phyloP scores from a whole-genome alignment of 2,113 vertebrate species.

The Engystomops pustulosus region DNA sequence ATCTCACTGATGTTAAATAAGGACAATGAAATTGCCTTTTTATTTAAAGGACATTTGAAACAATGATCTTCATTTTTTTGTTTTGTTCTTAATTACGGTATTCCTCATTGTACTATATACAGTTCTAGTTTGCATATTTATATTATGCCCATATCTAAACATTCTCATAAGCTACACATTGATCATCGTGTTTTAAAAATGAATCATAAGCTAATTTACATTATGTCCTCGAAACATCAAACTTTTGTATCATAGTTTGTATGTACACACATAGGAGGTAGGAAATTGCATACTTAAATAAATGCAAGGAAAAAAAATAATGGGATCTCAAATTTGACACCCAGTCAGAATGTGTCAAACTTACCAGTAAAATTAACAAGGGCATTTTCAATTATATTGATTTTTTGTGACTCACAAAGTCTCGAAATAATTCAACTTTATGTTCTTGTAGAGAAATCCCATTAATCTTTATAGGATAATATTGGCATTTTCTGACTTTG shows the following conservation, averaged over 20 bases:
- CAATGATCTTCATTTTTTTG: background rate
- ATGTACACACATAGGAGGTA: background rate
- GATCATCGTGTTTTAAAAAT: background rate
- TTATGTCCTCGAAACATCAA: too few species aligned
- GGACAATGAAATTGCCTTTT: background rate
- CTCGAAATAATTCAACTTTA: slow-evolving; percentile 39
- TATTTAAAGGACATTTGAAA: too few species aligned
- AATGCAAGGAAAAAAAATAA: slow-evolving; percentile 1
- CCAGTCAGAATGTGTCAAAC: slow-evolving; percentile 22
- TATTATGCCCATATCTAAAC: background rate
- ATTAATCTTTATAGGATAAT: slow-evolving; percentile 55
- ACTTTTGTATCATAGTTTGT: too few species aligned
- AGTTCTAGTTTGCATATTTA: background rate
- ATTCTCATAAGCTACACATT: background rate
- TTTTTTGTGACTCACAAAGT: slow-evolving; percentile 39
- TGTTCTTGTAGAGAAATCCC: slow-evolving; percentile 43
- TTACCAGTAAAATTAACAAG: slow-evolving; percentile 42
- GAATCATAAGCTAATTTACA: background rate
- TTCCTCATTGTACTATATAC: background rate
- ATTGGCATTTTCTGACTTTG: slow-evolving; percentile 54
- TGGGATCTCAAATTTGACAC: slow-evolving; percentile 15
- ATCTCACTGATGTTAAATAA: background rate
- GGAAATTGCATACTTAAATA: slow-evolving; percentile 2
- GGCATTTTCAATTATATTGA: slow-evolving; percentile 46
- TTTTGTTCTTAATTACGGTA: background rate